phyloP scores from a whole-genome alignment of 2,888 invertebrate species.

The Chironomus tentans region DNA sequence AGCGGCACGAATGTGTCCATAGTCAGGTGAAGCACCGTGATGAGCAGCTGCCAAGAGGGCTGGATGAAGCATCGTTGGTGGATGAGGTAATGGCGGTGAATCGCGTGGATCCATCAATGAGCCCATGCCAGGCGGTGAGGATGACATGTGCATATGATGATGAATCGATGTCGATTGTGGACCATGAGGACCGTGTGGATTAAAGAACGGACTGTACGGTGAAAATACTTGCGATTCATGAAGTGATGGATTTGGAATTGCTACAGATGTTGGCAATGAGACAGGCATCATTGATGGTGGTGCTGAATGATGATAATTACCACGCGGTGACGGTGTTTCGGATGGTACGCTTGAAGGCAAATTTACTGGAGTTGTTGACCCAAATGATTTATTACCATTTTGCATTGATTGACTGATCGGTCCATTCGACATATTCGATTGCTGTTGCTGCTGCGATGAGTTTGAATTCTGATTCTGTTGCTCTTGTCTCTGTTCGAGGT shows the following conservation, averaged over 20 bases:
- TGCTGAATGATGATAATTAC: slow-evolving; percentile 47
- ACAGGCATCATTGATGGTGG: slow-evolving; percentile 77
- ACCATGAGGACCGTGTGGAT: slow-evolving; percentile 47
- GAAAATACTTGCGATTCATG: slow-evolving; percentile 92
- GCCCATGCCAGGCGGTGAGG: slow-evolving; percentile 55
- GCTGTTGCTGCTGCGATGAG: slow-evolving; percentile 9
- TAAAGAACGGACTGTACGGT: slow-evolving; percentile 84
- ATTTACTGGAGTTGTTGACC: slow-evolving; percentile 30
- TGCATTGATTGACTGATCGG: slow-evolving; percentile 31
- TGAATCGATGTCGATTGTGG: slow-evolving; percentile 40
- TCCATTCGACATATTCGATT: not conserved
- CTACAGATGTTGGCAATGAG: slow-evolving; percentile 88
- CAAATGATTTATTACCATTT: slow-evolving; percentile 35
- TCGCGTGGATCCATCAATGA: slow-evolving; percentile 59
- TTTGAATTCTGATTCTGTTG: slow-evolving; percentile 7
- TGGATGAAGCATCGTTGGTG: slow-evolving; percentile 76
- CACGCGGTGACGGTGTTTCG: slow-evolving; percentile 60
- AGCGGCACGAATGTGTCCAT: slow-evolving; percentile 59
- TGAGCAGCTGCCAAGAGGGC: slow-evolving; percentile 75
- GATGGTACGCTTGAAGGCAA: slow-evolving; percentile 43
- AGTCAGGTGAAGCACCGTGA: slow-evolving; percentile 72
- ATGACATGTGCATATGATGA: slow-evolving; percentile 40
- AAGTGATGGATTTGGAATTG: slow-evolving; percentile 91
- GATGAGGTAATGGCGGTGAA: slow-evolving; percentile 76
- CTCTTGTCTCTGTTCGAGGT: slow-evolving; percentile 52